Percentiles rank a stretch among this genome's conserved stretches.
phyloP scores from a whole-genome alignment of 2,113 vertebrate genomes.

The Myotis davidii region DNA sequence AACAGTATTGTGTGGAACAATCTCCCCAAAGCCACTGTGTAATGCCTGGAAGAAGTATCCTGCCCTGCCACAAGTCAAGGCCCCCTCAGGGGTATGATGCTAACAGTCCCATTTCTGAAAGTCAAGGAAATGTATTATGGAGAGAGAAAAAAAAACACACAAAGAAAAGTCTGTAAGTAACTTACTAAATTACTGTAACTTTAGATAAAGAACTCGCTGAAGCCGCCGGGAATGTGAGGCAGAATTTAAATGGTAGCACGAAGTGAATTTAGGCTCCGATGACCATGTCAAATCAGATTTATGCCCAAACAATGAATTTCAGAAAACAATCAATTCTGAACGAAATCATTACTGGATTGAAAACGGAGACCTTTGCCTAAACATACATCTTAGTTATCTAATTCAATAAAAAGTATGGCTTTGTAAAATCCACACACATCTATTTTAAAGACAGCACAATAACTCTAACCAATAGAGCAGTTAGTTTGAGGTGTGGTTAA shows the following conservation, averaged over 20 bases:
- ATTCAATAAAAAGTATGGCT: not conserved
- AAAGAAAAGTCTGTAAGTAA: not conserved
- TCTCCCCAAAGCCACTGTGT: not conserved
- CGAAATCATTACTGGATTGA: not conserved
- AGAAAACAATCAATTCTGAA: not conserved
- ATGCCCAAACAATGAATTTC: not conserved
- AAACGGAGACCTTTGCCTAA: not conserved
- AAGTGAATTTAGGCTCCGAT: not conserved
- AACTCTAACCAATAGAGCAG: not conserved
- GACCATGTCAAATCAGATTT: not conserved
- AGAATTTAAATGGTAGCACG: not conserved
- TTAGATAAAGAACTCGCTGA: not conserved
- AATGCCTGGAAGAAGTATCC: not conserved
- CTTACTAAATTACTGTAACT: not conserved
- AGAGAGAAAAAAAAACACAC: not conserved
- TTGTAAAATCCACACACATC: not conserved
- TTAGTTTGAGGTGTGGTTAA: not conserved
- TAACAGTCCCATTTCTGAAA: not conserved
- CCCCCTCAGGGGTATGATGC: not conserved
- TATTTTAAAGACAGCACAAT: not conserved
- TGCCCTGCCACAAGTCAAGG: not conserved
- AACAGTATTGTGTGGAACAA: slow-evolving; percentile 63
- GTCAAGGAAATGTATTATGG: not conserved
- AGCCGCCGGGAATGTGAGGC: not conserved
- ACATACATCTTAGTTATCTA: not conserved